Evolutionary conservation across 2,888 invertebrate species (phyloP), one percentile per base, ranked within the genome.

Genomic region (Fragum sueziense): DNA sequence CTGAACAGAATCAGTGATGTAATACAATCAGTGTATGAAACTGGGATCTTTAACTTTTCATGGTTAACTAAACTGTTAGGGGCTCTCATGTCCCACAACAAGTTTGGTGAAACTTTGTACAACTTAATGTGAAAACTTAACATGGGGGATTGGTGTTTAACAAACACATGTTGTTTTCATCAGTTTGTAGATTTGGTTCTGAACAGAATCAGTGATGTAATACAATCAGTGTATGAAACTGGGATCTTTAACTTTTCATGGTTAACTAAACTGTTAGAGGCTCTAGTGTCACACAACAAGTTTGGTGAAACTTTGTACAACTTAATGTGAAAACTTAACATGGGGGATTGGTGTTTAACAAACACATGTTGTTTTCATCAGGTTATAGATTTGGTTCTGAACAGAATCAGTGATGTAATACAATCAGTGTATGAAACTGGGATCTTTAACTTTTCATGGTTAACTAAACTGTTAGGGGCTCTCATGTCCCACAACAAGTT

Each of bases 171-270:
- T 14, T 37, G 6, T 37, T 37, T 37, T 14, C n/a, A 20, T 11
- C 78, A 87, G 87, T 80, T 85, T 70, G 61, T 86, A 2, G 86
- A 87, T 71, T 22, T 51, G 17, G 27, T 87, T 11, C 69, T 87
- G 29, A 82, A 82, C 70, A 68, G n/a, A 52, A 76, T 84, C 62
- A 81, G 62, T 54, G 59, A 65, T 69, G 80, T 73, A 29, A 74
- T 87, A 25, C 70, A 81, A 11, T 20, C 61, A n/a, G 69, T 59
- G 34, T 76, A 68, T 27, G 29, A 22, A 20, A 25, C 78, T 17
- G 31, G 22, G 2, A 73, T 41, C 22, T 76, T 78, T 2, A 47
- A 54, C 14, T 71, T 83, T 33, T 29, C 70, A 17, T 89, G 88
- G 88, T 67, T 86, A 14, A 47, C 75, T 20, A 71, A 77, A 61